Evolutionary conservation across 1,140 invertebrate genomes (phyloP).

Genomic region (Papilio machaon): DNA sequence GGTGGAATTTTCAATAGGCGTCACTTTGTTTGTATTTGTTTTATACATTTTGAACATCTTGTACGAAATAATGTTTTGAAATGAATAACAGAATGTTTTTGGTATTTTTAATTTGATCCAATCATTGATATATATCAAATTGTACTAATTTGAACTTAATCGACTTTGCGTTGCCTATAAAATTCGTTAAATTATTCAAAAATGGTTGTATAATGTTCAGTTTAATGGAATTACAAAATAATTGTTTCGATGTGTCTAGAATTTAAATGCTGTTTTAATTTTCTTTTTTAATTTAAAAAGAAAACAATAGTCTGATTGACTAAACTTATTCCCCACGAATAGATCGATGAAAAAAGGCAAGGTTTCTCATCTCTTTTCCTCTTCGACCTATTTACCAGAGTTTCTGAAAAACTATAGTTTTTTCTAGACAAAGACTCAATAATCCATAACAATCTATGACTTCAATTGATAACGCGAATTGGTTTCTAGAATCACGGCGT

Average conservation of each 20-base stretch:
- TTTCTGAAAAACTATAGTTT: no score
- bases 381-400: no score
- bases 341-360: no score
- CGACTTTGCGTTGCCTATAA: not conserved
- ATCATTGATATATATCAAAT: constrained; percentile 18
- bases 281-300: not conserved
- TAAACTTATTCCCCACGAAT: no score
- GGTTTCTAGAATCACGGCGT: no score
- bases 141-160: constrained; percentile 19
- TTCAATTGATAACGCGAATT: no score
- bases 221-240: not conserved
- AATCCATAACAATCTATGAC: no score
- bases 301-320: no score
- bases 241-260: not conserved
- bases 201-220: not conserved
- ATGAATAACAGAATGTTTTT: not conserved
- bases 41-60: constrained; percentile 1
- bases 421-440: no score
- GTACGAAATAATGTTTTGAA: not conserved
- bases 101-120: not conserved
- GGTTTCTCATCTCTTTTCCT: no score
- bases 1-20: not conserved
- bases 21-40: constrained; percentile 24
- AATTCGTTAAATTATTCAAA: not conserved
- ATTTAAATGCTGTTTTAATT: not conserved